Evolutionary conservation across 2,888 invertebrate genomes (phyloP).

Genomic region (Euzetes globulus): DNA sequence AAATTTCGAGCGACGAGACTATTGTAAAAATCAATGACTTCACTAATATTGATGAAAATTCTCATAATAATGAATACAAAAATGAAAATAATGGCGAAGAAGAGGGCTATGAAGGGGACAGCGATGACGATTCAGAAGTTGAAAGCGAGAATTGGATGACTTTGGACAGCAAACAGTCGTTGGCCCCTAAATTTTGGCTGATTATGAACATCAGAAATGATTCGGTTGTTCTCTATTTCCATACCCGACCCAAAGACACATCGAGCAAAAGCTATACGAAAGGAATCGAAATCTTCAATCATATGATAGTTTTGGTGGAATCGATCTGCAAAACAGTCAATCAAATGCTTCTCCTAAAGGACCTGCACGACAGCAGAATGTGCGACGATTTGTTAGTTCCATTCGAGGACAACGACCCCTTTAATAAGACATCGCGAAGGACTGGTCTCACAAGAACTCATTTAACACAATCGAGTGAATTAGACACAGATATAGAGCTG

Average conservation of each 20-base stretch:
- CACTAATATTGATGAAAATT: not conserved
- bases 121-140: constrained; percentile 55
- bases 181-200: constrained; percentile 63
- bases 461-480: not conserved
- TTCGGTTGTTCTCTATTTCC: constrained; percentile 60
- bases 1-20: not conserved
- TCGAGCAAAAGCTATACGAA: constrained; percentile 6
- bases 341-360: constrained; percentile 61
- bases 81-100: not conserved
- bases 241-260: constrained; percentile 48
- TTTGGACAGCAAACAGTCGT: constrained; percentile 52
- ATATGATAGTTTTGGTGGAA: constrained; percentile 23
- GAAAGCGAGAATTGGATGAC: constrained; percentile 55
- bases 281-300: constrained; percentile 30
- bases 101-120: constrained; percentile 58
- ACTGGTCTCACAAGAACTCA: constrained; percentile 20
- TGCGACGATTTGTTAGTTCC: constrained; percentile 62
- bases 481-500: constrained; percentile 19
- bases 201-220: constrained; percentile 57
- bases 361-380: constrained; percentile 58
- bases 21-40: not conserved
- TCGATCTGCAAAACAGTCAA: constrained; percentile 28
- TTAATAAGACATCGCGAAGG: not conserved
- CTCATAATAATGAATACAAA: not conserved
- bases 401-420: constrained; percentile 43